Evolutionary conservation across 2,888 invertebrate species (phyloP).

Genomic region (Oconnorella tubifera): DNA sequence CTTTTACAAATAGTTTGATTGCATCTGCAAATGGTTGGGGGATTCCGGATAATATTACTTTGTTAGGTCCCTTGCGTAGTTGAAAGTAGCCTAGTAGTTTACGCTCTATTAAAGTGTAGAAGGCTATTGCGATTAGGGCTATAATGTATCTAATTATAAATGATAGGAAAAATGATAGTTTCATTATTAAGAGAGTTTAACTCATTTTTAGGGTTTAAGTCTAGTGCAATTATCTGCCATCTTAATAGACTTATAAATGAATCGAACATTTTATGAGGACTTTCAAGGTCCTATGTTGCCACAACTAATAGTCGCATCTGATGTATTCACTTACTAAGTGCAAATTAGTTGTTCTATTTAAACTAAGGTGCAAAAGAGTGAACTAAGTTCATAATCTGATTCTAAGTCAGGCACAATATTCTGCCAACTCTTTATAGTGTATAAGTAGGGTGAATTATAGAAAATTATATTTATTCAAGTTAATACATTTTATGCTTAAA

Average conservation of each 20-base stretch:
- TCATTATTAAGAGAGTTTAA: conserved; percentile 29
- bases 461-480: conserved; percentile 13
- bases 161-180: conserved; percentile 22
- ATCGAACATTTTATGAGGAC: conserved; percentile 32
- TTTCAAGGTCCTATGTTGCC: conserved; percentile 36
- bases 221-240: conserved; percentile 38
- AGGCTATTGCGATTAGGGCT: conserved; percentile 67
- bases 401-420: conserved; percentile 71
- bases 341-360: conserved; percentile 31
- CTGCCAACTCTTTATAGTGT: conserved; percentile 60
- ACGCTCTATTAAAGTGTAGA: conserved; percentile 71
- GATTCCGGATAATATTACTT: conserved; percentile 65
- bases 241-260: conserved; percentile 31
- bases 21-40: conserved; percentile 72
- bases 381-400: conserved; percentile 61
- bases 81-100: conserved; percentile 69
- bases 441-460: neutral
- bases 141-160: conserved; percentile 29
- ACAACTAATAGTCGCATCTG: conserved; percentile 32
- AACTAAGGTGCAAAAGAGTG: conserved; percentile 25
- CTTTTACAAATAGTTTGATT: conserved; percentile 68
- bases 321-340: conserved; percentile 24
- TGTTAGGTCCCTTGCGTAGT: conserved; percentile 72
- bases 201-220: conserved; percentile 35
- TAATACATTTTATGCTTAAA: conserved; percentile 7